Evolutionary conservation across 2,797 vertebrate species (phyloP).

Genomic region (Propithecus perrieri): DNA sequence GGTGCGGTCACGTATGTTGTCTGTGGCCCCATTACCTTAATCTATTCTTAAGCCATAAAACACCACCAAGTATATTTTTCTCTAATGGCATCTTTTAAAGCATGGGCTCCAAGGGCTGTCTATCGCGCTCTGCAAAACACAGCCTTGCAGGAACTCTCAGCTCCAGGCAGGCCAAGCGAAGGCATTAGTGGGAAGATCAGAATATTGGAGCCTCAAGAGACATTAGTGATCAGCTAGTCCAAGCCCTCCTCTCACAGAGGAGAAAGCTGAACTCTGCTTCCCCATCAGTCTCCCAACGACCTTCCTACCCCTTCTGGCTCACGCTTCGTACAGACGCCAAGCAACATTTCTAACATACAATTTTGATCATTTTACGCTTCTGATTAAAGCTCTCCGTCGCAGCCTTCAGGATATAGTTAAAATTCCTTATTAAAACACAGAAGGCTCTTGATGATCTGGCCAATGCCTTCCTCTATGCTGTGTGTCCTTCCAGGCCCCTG

Average conservation of each 20-base stretch:
- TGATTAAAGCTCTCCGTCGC: background rate
- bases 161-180: background rate
- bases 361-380: background rate
- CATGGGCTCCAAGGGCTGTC: background rate
- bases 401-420: background rate
- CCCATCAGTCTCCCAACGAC: background rate
- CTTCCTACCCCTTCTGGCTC: background rate
- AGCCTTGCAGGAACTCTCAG: background rate
- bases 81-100: constrained; percentile 7
- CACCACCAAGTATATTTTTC: background rate
- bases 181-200: background rate
- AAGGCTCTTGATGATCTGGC: background rate
- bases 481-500: background rate
- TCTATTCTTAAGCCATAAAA: constrained; percentile 21
- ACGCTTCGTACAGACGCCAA: background rate
- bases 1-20: background rate
- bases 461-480: background rate
- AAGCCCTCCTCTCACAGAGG: background rate
- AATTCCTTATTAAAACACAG: background rate
- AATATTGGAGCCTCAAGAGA: background rate
- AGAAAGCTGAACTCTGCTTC: constrained; percentile 1
- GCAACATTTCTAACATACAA: background rate
- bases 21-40: background rate
- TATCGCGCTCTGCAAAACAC: constrained; percentile 3
- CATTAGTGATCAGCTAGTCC: background rate